Evolutionary conservation across 2,888 invertebrate species (phyloP).

Genomic region (Dusona sp.): DNA sequence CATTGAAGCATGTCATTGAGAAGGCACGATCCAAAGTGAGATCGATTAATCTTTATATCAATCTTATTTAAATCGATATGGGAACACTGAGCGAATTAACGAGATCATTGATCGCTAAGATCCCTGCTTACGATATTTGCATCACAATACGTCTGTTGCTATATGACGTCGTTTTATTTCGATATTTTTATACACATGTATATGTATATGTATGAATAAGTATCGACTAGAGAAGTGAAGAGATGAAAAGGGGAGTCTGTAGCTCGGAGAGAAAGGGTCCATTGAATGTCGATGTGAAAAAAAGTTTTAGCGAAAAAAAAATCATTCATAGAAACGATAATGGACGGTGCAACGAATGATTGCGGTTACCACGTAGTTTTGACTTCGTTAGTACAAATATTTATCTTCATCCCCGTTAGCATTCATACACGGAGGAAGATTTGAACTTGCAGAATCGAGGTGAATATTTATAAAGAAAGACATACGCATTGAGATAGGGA

Average conservation of each 20-base stretch:
- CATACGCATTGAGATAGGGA: conserved; percentile 57
- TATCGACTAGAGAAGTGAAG: conserved; percentile 11
- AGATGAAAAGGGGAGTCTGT: conserved; percentile 16
- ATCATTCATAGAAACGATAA: conserved; percentile 43
- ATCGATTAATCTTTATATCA: conserved; percentile 62
- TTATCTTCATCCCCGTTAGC: conserved; percentile 78
- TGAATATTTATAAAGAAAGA: conserved; percentile 55
- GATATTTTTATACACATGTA: not conserved
- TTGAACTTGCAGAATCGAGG: conserved; percentile 36
- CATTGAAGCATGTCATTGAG: conserved; percentile 19
- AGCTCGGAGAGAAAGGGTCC: conserved; percentile 16
- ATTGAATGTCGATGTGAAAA: conserved; percentile 30
- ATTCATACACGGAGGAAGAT: conserved; percentile 61
- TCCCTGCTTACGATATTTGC: conserved; percentile 45
- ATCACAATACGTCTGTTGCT: conserved; percentile 41
- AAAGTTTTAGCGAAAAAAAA: conserved; percentile 28
- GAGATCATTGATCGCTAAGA: conserved; percentile 55
- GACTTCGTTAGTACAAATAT: conserved; percentile 81
- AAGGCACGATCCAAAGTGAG: conserved; percentile 20
- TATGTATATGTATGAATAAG: not conserved
- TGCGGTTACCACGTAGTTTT: conserved; percentile 77
- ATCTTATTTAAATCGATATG: conserved; percentile 58
- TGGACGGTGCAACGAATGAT: conserved; percentile 69
- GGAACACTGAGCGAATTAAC: conserved; percentile 51
- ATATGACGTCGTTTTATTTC: conserved; percentile 9